Evolutionary conservation across 2,888 invertebrate species (phyloP).

Genomic region (Candidula unifasciata): DNA sequence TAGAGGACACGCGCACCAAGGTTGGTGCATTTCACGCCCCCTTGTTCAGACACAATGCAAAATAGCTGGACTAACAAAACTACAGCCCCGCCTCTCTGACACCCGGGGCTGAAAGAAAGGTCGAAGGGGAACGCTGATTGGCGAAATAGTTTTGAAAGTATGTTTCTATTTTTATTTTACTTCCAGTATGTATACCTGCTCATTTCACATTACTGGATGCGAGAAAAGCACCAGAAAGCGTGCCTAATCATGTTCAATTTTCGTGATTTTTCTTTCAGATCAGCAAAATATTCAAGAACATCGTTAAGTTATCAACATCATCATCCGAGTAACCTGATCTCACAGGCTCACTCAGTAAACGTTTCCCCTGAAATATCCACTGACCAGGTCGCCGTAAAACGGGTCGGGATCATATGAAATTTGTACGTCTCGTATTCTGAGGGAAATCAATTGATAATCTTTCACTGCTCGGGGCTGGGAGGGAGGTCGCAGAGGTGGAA

Average conservation of each 20-base stretch:
- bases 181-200: not conserved
- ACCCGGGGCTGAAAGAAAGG: not conserved
- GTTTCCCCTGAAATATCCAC: not conserved
- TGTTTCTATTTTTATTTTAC: not conserved
- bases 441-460: conserved; percentile 47
- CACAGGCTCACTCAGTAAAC: too few relatives aligned
- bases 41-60: conserved; percentile 25
- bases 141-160: not conserved
- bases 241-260: too few relatives aligned
- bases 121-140: conserved; percentile 14
- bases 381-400: not conserved
- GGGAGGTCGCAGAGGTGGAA: not conserved
- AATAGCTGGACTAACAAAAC: conserved; percentile 23
- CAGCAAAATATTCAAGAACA: not conserved
- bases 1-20: not conserved
- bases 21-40: not conserved
- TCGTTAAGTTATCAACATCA: not conserved
- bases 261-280: not conserved
- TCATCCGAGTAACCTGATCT: not conserved
- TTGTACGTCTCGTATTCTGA: conserved; percentile 28
- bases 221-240: too few relatives aligned
- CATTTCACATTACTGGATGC: not conserved
- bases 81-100: not conserved
- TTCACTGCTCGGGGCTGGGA: conserved; percentile 16
- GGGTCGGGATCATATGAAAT: conserved; percentile 25